These are phyloP conservation scores for Theonella swinhoei DNA, from an alignment of 37 sponge, comb jelly and placozoan genomes.

Conservation along the genomic window DNA sequence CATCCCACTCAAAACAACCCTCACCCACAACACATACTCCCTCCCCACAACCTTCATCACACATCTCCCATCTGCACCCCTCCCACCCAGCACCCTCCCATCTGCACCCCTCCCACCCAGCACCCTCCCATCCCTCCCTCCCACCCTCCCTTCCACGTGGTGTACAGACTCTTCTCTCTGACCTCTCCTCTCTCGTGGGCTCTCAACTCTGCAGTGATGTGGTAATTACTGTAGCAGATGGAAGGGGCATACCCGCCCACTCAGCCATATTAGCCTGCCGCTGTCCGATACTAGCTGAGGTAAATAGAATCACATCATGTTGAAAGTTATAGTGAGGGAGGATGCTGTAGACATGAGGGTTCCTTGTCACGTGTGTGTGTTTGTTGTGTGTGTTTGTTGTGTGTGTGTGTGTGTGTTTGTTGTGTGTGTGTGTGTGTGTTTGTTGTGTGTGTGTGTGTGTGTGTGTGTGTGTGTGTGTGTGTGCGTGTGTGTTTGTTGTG, in stretches of 20 bases:
- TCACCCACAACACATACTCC: background rate
- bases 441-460: background rate
- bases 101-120: background rate
- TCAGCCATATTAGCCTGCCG: conserved; percentile 47
- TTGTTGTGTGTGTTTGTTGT: background rate
- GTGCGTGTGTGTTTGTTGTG: too few relatives aligned
- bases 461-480: conserved; percentile 3
- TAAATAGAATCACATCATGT: too few relatives aligned
- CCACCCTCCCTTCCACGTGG: background rate
- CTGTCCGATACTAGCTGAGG: conserved; percentile 53
- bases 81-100: background rate
- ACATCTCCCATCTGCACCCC: background rate
- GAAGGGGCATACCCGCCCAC: conserved; percentile 48
- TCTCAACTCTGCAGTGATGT: conserved; percentile 54
- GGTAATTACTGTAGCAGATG: conserved; percentile 17
- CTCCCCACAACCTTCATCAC: background rate
- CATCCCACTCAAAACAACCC: background rate
- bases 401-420: too few relatives aligned
- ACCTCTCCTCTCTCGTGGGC: conserved; percentile 29
- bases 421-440: too few relatives aligned
- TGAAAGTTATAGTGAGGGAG: too few relatives aligned
- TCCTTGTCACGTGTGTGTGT: background rate
- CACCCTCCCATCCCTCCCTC: background rate
- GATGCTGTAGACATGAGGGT: too few relatives aligned
- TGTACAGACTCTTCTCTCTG: conserved; percentile 12